Percentiles rank a stretch among this genome's conserved stretches.
phyloP scores from a whole-genome alignment of 2,888 invertebrate genomes.

The Calameuta pallipes region DNA sequence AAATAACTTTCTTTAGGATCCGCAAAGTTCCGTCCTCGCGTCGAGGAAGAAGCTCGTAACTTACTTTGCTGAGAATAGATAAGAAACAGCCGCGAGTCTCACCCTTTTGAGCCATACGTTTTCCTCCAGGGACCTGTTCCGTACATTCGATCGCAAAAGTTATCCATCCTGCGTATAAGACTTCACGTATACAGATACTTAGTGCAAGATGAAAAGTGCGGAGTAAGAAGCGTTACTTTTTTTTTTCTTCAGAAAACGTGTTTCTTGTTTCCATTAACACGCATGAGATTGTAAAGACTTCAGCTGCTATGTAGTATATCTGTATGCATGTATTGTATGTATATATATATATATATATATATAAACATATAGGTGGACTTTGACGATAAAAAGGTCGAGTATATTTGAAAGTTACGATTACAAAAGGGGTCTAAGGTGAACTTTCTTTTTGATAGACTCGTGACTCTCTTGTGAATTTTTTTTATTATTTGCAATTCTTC shows the following conservation, averaged over 20 bases:
- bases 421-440: neutral
- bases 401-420: neutral
- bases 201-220: neutral
- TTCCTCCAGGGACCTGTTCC: neutral
- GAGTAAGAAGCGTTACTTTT: neutral
- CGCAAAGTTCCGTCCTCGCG: neutral
- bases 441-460: neutral
- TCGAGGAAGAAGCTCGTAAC: conserved; percentile 16
- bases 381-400: neutral
- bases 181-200: too few species aligned
- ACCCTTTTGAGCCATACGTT: neutral
- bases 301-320: neutral
- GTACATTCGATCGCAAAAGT: neutral
- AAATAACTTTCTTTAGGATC: neutral
- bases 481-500: neutral
- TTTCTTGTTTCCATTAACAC: neutral
- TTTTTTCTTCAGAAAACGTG: neutral
- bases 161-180: neutral
- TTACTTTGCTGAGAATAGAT: conserved; percentile 30
- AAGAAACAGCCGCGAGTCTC: conserved; percentile 24
- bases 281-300: neutral
- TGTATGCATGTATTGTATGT: too few species aligned
- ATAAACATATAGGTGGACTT: neutral
- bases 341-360: neutral
- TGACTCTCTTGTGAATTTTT: neutral